These are phyloP conservation scores for Microtus oregoni DNA, from an alignment of 2,113 vertebrate genomes.

Conservation along the genomic window DNA sequence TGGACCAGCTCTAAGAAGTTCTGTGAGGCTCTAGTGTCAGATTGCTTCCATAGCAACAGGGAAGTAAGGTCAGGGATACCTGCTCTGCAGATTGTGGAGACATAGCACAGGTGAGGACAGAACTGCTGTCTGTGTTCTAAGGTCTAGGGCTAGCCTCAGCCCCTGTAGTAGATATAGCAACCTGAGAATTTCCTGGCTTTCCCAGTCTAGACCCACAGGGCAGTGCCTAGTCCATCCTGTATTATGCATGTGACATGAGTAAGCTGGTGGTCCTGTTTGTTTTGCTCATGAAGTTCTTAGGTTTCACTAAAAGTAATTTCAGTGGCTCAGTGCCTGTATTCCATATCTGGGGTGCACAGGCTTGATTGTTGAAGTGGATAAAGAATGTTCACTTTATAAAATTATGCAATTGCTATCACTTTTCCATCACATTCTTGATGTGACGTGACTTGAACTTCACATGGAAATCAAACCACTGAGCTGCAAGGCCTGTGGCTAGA, in stretches of 20 bases:
- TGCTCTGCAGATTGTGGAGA: too few species aligned
- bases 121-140: not conserved
- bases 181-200: not conserved
- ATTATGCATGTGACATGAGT: accelerated
- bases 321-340: not conserved
- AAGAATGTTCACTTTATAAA: not conserved
- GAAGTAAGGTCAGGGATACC: not conserved
- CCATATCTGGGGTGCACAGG: not conserved
- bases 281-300: not conserved
- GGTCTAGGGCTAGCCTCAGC: not conserved
- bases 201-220: too few species aligned
- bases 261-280: not conserved
- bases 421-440: not conserved
- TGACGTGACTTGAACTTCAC: not conserved
- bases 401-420: not conserved
- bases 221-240: not conserved
- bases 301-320: not conserved
- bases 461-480: not conserved
- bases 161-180: not conserved
- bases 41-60: not conserved
- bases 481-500: not conserved
- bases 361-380: not conserved
- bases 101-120: not conserved
- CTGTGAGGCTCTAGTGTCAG: too few species aligned
- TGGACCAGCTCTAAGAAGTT: not conserved